Base-by-base conservation (phyloP, 2,797 vertebrate genomes). In the Hippoglossus hippoglossus region DNA sequence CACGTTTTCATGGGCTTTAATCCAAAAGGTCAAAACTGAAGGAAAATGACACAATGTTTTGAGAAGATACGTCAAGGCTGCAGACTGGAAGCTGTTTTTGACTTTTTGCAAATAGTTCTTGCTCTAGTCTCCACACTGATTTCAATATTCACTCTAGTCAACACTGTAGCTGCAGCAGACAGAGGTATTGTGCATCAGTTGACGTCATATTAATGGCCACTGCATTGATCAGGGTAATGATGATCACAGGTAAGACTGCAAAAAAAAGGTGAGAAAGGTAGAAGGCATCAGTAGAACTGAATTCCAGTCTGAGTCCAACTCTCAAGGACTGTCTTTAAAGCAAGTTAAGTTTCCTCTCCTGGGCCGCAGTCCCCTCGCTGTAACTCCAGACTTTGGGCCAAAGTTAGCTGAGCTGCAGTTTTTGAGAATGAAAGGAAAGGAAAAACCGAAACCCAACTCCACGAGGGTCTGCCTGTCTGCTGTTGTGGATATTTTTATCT, bases 401-500 rank as follows among this genome's bases (percentile, higher is more conserved):
- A 87, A 90, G 88, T 91, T 91, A 90, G 91, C 92, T 93, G 92
- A 93, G 92, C 88, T 86, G 87, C 91, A 89, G 86, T 87, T 93
- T 94, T 93, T 92, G 90, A 94, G 93, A 94, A 95, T 93, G 94
- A 92, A 93, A 90, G 79, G 87, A 90, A 93, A 93, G 85, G 73
- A 83, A 92, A 93, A 89, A 87, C 86, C 73, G 91, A 91, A 91
- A 93, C 90, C 80, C 81, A 88, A 93, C 91, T 88, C 90, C 88
- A 89, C 81, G 82, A 87, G 90, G 91, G 90, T 93, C 93, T 90
- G 93, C 89, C 93, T 94, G 93, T 93, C 94, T 94, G 93, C 92
- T 90, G 92, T 93, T 93, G 92, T 91, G 93, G 93, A 91, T 95
- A 95, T 95, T 95, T 95, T 93, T 94, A 94, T 93, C 93, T 82